phyloP scores from a whole-genome alignment of 2,797 vertebrate genomes.

The Mus spretus region DNA sequence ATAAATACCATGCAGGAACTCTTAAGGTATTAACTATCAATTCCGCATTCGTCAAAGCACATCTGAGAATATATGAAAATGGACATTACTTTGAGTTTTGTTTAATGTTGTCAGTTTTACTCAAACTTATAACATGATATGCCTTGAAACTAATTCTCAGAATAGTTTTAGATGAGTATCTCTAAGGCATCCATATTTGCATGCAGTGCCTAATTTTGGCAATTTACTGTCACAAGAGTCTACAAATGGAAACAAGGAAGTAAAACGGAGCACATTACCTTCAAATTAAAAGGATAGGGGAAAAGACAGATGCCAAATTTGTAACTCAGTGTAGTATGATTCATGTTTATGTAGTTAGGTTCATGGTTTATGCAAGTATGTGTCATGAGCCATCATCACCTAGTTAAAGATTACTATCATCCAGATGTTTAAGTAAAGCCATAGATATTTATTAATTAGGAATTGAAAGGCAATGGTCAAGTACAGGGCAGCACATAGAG shows the following conservation, averaged over 20 bases:
- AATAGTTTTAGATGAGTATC: neutral
- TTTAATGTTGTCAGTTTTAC: neutral
- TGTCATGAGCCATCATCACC: fast-evolving
- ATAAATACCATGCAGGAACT: neutral
- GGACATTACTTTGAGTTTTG: neutral
- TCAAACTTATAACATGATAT: neutral
- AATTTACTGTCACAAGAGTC: neutral
- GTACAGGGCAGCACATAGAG: neutral
- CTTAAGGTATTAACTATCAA: neutral
- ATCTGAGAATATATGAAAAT: neutral
- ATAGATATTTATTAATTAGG: slow-evolving; percentile 17
- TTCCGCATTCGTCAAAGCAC: neutral
- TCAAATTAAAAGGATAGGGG: neutral
- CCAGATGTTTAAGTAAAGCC: neutral
- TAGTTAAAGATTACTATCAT: neutral
- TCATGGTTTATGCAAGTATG: neutral
- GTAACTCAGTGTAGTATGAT: neutral
- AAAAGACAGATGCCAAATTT: neutral
- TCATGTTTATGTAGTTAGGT: neutral
- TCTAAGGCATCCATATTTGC: neutral
- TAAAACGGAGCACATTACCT: neutral
- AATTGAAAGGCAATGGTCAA: neutral
- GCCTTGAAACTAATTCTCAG: neutral
- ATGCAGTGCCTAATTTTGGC: neutral
- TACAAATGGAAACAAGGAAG: neutral